These are phyloP conservation scores for Dolomedes plantarius DNA, from an alignment of 2,888 invertebrate genomes.

Conservation along the genomic window DNA sequence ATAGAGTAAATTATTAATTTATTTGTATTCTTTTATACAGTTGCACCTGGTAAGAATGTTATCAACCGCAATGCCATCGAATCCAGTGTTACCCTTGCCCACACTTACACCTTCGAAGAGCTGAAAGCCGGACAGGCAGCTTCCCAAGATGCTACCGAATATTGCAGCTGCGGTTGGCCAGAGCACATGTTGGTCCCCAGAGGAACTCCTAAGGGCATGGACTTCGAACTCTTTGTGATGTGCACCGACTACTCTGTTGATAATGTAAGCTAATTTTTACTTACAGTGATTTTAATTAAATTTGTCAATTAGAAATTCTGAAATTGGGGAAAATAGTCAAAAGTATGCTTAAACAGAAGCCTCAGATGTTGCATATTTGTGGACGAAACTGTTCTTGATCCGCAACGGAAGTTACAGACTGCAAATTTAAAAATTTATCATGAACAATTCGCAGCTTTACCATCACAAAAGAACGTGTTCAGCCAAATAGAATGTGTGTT, in stretches of 20 bases:
- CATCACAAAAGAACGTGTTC: too few relatives aligned
- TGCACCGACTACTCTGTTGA: slow-evolving; percentile 85
- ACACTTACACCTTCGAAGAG: slow-evolving; percentile 85
- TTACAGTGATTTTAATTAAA: too few relatives aligned
- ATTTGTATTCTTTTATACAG: slow-evolving; percentile 73
- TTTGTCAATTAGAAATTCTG: too few relatives aligned
- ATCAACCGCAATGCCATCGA: slow-evolving; percentile 84
- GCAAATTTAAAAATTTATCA: too few relatives aligned
- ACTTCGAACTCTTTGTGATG: slow-evolving; percentile 86
- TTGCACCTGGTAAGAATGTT: slow-evolving; percentile 82
- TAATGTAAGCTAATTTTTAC: slow-evolving; percentile 79
- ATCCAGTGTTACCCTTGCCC: slow-evolving; percentile 81
- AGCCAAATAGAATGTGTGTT: too few relatives aligned
- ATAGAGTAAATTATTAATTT: too few relatives aligned
- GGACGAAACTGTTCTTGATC: too few relatives aligned
- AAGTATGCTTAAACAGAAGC: too few relatives aligned
- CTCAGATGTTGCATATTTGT: too few relatives aligned
- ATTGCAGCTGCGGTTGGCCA: slow-evolving; percentile 93
- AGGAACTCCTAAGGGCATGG: slow-evolving; percentile 83
- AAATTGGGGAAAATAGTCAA: too few relatives aligned
- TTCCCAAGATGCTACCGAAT: slow-evolving; percentile 76
- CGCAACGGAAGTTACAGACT: too few relatives aligned
- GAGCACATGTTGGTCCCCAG: slow-evolving; percentile 87
- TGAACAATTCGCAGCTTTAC: too few relatives aligned
- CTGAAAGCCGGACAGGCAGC: slow-evolving; percentile 78